Conservation (phyloP, 1,140 invertebrate species). For the Diplogasteroides magnus region DNA sequence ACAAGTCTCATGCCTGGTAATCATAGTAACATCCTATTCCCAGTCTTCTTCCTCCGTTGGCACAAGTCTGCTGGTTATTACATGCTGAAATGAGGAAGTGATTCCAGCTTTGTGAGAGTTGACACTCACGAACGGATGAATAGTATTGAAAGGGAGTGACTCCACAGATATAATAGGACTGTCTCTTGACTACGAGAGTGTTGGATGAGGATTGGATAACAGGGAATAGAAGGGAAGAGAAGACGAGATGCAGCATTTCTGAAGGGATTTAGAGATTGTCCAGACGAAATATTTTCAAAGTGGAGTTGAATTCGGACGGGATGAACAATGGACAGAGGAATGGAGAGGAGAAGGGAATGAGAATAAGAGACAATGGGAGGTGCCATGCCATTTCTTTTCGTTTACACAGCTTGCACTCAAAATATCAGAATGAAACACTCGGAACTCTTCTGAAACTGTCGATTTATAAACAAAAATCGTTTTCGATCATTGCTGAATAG, state of each 20-base stretch:
- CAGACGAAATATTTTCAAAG: not conserved
- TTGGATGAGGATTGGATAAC: no score
- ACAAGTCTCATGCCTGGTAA: no score
- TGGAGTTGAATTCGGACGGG: not conserved
- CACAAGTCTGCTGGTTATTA: not conserved
- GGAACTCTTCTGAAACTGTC: no score
- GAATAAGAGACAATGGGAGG: no score
- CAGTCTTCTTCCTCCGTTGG: not conserved
- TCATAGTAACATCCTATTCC: not conserved
- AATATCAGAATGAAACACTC: no score
- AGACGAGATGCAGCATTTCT: no score
- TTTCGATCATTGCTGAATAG: no score
- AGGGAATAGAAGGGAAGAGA: no score
- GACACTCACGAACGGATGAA: not conserved
- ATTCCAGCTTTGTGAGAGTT: not conserved
- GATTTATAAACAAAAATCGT: no score
- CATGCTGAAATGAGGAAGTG: not conserved
- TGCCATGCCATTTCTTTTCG: no score
- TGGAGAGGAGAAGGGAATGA: not conserved
- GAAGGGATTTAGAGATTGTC: no score
- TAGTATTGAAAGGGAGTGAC: not conserved
- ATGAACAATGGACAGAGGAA: not conserved
- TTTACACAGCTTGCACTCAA: no score
- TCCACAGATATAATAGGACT: not conserved
- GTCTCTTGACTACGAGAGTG: not conserved